A percentile compares a stretch with the other conserved stretches of the same genome.
These are phyloP conservation scores for Notechis scutatus DNA, from an alignment of 2,113 vertebrate species.

Conservation along the genomic window DNA sequence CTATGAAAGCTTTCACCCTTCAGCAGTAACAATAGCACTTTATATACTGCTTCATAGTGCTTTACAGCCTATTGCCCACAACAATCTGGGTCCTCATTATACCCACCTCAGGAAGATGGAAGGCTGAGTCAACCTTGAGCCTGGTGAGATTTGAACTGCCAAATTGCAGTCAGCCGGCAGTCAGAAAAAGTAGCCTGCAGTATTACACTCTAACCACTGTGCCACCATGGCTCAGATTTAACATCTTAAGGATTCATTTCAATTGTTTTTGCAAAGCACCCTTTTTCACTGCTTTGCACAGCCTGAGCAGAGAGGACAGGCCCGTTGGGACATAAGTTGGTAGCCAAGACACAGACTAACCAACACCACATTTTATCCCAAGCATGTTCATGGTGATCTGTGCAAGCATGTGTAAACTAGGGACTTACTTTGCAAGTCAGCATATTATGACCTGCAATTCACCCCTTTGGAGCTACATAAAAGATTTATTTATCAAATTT, in stretches of 20 bases:
- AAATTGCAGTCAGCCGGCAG: no score
- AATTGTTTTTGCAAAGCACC: neutral
- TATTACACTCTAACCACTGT: no score
- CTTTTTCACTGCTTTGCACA: neutral
- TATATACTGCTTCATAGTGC: no score
- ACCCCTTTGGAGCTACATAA: neutral
- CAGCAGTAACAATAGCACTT: no score
- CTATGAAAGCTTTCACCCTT: neutral
- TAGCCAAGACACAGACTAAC: neutral
- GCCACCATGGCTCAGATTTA: no score
- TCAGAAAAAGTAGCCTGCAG: no score
- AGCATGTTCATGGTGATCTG: neutral
- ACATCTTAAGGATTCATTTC: neutral
- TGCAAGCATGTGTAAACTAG: neutral
- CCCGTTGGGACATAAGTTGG: neutral
- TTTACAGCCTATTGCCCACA: no score
- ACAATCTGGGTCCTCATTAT: no score
- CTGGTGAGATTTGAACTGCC: no score
- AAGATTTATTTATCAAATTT: no score
- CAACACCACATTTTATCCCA: neutral
- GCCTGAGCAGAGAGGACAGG: neutral
- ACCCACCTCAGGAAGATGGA: no score
- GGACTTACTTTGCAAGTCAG: neutral
- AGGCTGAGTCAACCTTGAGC: no score
- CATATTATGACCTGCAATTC: neutral